phyloP scores from a whole-genome alignment of 2,888 invertebrate genomes.

The Entomobrya proxima region DNA sequence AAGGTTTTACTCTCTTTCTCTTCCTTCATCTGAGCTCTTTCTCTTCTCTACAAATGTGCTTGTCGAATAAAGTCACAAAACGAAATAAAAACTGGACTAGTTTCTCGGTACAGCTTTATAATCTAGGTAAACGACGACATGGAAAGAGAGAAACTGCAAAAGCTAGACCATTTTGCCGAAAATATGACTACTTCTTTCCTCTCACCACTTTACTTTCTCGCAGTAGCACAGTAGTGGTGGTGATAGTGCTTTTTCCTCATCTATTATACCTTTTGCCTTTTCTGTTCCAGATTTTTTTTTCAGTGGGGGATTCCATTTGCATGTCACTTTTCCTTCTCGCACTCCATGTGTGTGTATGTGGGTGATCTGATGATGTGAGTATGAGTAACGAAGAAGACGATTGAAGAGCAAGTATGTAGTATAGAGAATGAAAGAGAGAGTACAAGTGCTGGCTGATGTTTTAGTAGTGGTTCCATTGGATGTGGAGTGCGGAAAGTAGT shows the following conservation, averaged over 20 bases:
- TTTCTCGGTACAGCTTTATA: constrained; percentile 11
- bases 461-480: not conserved
- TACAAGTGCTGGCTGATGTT: constrained; percentile 17
- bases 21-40: no score
- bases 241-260: not conserved
- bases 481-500: not conserved
- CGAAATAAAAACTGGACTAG: not conserved
- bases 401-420: not conserved
- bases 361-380: constrained; percentile 25
- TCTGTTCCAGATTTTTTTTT: constrained; percentile 36
- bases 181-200: constrained; percentile 52
- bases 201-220: not conserved
- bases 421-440: not conserved
- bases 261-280: constrained; percentile 27
- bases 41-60: constrained; percentile 4
- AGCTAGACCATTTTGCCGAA: constrained; percentile 47
- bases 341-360: not conserved
- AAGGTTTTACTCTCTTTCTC: no score
- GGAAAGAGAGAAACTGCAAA: constrained; percentile 45
- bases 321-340: constrained; percentile 39
- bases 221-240: not conserved
- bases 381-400: constrained; percentile 9
- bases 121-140: constrained; percentile 57
- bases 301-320: constrained; percentile 44
- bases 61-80: constrained; percentile 38